Base-by-base conservation (phyloP, 2,888 invertebrate species). In the Clivina fossor region DNA sequence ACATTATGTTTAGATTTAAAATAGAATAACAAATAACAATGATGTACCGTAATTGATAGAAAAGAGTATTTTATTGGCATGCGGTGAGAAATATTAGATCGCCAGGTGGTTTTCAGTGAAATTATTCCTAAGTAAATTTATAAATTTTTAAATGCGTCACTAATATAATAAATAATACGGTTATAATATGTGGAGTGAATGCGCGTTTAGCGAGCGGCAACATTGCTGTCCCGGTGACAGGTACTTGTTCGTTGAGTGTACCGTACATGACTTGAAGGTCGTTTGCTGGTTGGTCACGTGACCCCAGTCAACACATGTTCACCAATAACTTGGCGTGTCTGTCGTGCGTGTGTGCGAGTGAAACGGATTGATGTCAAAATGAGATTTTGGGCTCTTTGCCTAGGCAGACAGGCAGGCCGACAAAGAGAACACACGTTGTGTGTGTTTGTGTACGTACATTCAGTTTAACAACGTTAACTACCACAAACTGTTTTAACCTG, bases 301-400 rank as follows among this genome's bases (percentile, higher is more conserved):
- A 74, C 55, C 43, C 55, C 44, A 60, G 61, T 61, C 61, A 61
- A 60, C 57, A 60, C 58, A 60, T 61, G 61, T 60, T 58, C 33
- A 38, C 74, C 26, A 74, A 76, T 73, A 76, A 76, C 76, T 77
- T 76, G n/a, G 76, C 76, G 77, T 77, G 76, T 76, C 77, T 48
- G 26, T 22, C 30, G 57, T 41, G 26, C 51, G 50, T 50, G 58
- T 51, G 60, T 28, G 58, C 32, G 58, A 62, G 60, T 54, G 61
- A 61, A 61, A 61, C 46, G 44, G 60, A 53, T 58, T 56, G 58
- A 60, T 57, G 59, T 58, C 58, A 61, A 60, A 60, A 57, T 59
- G 57, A 41, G 50, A 55, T 62, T 59, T n/a, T 54, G 62, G 58
- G 63, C 61, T 62, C 61, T 61, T n/a, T n/a, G n/a, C n/a, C 58